A percentile compares a stretch with the other conserved stretches of the same genome.
Conservation (phyloP, 37 sponge, comb jelly and placozoan species). For the Beroe ovata region DNA sequence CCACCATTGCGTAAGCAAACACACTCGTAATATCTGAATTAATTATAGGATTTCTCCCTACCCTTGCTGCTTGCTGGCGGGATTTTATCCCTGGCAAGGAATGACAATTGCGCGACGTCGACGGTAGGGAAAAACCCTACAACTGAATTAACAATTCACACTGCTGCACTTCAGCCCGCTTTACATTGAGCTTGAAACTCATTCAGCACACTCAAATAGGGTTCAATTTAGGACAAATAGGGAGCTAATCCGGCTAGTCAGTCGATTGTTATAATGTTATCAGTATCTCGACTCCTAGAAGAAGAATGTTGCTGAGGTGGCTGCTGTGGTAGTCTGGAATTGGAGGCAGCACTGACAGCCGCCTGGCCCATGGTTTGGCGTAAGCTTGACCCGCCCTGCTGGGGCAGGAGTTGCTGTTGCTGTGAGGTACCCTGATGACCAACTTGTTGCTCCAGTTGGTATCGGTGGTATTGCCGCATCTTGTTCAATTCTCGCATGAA, state of each 20-base stretch:
- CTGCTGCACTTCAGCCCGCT: too few species aligned
- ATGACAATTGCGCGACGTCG: too few species aligned
- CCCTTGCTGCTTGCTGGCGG: too few species aligned
- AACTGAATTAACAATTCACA: too few species aligned
- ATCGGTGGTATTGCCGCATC: conserved; percentile 59
- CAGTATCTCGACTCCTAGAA: background rate
- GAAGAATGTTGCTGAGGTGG: background rate
- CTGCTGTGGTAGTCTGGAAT: background rate
- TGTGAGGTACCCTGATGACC: background rate
- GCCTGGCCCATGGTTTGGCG: background rate
- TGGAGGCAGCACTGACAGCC: background rate
- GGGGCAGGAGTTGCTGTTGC: background rate
- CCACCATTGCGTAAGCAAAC: too few species aligned
- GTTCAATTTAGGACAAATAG: background rate
- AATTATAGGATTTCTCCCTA: too few species aligned
- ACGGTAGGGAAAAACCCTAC: too few species aligned
- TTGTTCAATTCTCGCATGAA: conserved; percentile 62
- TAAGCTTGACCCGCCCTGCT: background rate
- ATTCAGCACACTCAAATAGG: too few species aligned
- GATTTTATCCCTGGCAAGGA: too few species aligned
- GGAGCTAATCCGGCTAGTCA: background rate
- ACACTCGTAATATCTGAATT: too few species aligned
- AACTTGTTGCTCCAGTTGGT: background rate
- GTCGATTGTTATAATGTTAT: conserved; percentile 37
- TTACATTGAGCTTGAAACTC: too few species aligned